Evolutionary conservation across 2,888 invertebrate species (phyloP).

Genomic region (Andrena flavipes): DNA sequence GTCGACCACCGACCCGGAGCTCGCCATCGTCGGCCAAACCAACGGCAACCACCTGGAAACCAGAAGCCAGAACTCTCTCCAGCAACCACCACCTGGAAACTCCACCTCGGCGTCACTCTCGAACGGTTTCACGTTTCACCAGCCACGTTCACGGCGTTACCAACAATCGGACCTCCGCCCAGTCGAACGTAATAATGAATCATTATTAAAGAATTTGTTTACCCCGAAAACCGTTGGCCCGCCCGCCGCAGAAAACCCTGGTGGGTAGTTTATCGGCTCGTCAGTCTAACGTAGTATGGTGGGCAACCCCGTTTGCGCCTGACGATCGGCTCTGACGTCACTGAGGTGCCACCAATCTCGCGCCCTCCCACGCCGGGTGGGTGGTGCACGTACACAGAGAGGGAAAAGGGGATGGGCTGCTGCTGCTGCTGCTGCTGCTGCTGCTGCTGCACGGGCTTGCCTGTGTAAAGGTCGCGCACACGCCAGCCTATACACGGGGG

Average conservation of each 20-base stretch:
- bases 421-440: slow-evolving; percentile 14
- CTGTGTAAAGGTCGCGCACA: slow-evolving; percentile 19
- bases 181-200: neutral
- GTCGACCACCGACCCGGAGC: slow-evolving; percentile 76
- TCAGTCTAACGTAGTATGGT: slow-evolving; percentile 76
- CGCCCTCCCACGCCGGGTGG: slow-evolving; percentile 36
- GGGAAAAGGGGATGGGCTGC: slow-evolving; percentile 33
- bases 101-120: neutral
- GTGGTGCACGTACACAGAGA: slow-evolving; percentile 22
- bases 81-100: slow-evolving; percentile 22
- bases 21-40: slow-evolving; percentile 76
- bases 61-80: slow-evolving; percentile 32
- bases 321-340: slow-evolving; percentile 73
- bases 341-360: slow-evolving; percentile 58
- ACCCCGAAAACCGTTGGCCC: slow-evolving; percentile 70
- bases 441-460: slow-evolving; percentile 16
- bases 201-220: slow-evolving; percentile 51
- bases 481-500: neutral
- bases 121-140: slow-evolving; percentile 9
- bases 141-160: neutral
- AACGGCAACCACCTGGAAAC: slow-evolving; percentile 57
- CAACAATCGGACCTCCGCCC: neutral
- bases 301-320: slow-evolving; percentile 70
- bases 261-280: slow-evolving; percentile 71
- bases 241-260: slow-evolving; percentile 67